A percentile compares a stretch with the other conserved stretches of the same genome.
phyloP scores from a whole-genome alignment of 2,113 vertebrate species.

The Cephalopholis sonnerati region DNA sequence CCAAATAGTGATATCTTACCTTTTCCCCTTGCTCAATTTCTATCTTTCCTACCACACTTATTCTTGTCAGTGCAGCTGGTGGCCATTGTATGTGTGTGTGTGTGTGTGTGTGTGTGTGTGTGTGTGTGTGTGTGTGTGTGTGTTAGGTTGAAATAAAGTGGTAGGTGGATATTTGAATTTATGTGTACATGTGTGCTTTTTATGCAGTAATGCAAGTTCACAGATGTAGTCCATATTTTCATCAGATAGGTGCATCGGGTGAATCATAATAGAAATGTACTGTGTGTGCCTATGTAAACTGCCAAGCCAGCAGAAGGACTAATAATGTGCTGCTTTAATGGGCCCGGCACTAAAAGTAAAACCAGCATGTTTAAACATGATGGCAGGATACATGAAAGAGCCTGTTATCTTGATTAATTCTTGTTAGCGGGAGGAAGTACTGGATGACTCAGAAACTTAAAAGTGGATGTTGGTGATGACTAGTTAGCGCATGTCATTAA shows the following conservation, averaged over 20 bases:
- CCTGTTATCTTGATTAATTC: slow-evolving; percentile 50
- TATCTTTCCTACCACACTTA: slow-evolving; percentile 29
- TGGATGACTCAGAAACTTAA: slow-evolving; percentile 17
- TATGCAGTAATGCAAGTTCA: slow-evolving; percentile 17
- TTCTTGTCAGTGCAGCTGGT: slow-evolving; percentile 26
- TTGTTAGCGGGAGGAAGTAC: slow-evolving; percentile 41
- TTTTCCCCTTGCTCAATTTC: slow-evolving; percentile 40
- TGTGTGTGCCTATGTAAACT: slow-evolving; percentile 22
- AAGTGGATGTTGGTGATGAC: slow-evolving; percentile 39
- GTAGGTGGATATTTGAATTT: slow-evolving; percentile 24
- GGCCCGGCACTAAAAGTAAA: slow-evolving; percentile 11
- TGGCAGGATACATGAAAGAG: slow-evolving; percentile 28
- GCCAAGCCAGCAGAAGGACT: slow-evolving; percentile 41
- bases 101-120: slow-evolving; percentile 4
- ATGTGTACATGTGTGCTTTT: slow-evolving; percentile 24
- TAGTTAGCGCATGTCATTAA: slow-evolving; percentile 39
- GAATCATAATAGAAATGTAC: slow-evolving; percentile 27
- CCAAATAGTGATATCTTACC: slow-evolving; percentile 58
- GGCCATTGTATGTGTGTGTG: neutral
- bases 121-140: neutral
- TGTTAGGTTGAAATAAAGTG: slow-evolving; percentile 21
- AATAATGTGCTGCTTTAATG: slow-evolving; percentile 55
- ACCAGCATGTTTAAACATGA: slow-evolving; percentile 32
- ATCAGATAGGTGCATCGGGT: slow-evolving; percentile 16
- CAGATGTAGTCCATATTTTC: slow-evolving; percentile 8